These are phyloP conservation scores for Pilophorus perplexus DNA, from an alignment of 2,888 invertebrate species.

Conservation along the genomic window DNA sequence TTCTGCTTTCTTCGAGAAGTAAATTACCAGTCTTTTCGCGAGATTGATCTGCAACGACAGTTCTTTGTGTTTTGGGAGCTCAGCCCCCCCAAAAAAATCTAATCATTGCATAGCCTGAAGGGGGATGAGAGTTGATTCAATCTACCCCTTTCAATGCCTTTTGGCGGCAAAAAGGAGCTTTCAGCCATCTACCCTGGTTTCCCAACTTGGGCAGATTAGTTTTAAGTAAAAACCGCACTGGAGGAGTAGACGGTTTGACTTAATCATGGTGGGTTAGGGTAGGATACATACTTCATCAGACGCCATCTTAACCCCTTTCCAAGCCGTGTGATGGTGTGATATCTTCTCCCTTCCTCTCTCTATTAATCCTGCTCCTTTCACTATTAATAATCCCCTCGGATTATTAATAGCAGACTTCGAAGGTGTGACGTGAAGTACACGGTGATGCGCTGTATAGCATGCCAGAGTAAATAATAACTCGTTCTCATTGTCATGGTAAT, in stretches of 20 bases:
- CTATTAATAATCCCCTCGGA: slow-evolving; percentile 5
- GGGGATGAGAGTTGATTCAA: slow-evolving; percentile 38
- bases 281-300: background rate
- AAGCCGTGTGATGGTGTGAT: too few species aligned
- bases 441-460: slow-evolving; percentile 1
- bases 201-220: slow-evolving; percentile 16
- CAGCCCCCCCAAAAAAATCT: slow-evolving; percentile 33
- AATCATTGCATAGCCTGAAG: slow-evolving; percentile 23
- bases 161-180: slow-evolving; percentile 24
- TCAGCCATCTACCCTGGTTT: background rate
- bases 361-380: background rate
- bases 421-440: slow-evolving; percentile 5
- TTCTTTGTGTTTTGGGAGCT: too few species aligned
- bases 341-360: too few species aligned
- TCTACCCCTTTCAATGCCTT: slow-evolving; percentile 34
- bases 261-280: slow-evolving; percentile 31
- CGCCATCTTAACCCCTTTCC: too few species aligned
- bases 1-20: too few species aligned
- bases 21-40: too few species aligned
- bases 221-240: slow-evolving; percentile 33
- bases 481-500: slow-evolving; percentile 17
- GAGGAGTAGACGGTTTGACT: slow-evolving; percentile 16
- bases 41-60: too few species aligned
- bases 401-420: slow-evolving; percentile 5
- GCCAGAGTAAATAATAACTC: background rate